Evolutionary conservation across 2,797 vertebrate species (phyloP), one percentile per base, ranked within the genome.

Genomic region (Scomberomorus guttatus): DNA sequence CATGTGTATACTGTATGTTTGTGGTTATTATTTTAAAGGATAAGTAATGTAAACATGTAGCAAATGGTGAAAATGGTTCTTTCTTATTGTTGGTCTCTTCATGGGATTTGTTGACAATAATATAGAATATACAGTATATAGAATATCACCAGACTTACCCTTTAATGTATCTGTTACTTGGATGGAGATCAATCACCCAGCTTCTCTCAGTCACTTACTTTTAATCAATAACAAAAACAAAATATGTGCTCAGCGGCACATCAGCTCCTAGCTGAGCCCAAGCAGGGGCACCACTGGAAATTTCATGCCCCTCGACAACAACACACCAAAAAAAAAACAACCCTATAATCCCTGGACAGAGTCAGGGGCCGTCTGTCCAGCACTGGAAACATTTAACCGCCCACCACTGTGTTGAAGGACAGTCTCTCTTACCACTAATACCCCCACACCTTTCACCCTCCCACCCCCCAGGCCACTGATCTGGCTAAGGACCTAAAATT

Each of bases 401-500:
- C 62, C 62, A n/a, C 37, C 22, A 6, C 39, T 46, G 59, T 54
- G 63, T 34, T 67, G 55, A 85, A 80, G 72, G 72, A 50, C 70
- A 70, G 62, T 10, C 32, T 75, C 75, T 48, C 9, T 56, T 22
- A 58, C 24, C 75, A 13, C 56, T 29, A 51, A 67, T 15, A 66
- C 83, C 62, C 64, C 20, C 37, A 34, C 63, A 22, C 37, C 8
- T 72, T 52, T 51, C 65, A 42, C 52, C 29, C 20, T 18, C 25
- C 75, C 72, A 13, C 42, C 61, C 51, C 57, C 42, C 27, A 12
- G 57, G 57, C 72, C 56, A 20, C 75, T 57, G 82, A 72, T 81
- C 78, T 82, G 80, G 85, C 79, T 78, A 46, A 80, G 39, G 56
- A 78, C 68, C 69, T 67, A 10, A 76, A 81, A 84, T 61, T 48